phyloP scores from a whole-genome alignment of 2,888 invertebrate genomes.

The Clusia tigrina region DNA sequence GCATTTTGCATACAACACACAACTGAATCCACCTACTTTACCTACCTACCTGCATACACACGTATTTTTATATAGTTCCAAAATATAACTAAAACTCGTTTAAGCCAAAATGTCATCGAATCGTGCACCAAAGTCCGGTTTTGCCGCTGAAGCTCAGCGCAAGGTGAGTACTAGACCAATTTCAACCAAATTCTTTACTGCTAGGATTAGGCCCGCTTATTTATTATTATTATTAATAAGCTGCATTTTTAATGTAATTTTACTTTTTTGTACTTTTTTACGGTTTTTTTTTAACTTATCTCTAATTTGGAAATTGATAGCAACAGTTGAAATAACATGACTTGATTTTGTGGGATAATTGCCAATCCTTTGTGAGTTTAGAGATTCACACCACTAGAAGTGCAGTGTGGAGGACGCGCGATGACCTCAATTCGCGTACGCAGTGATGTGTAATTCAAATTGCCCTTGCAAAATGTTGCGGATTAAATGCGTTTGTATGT shows the following conservation, averaged over 20 bases:
- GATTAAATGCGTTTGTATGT: neutral
- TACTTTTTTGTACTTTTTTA: neutral
- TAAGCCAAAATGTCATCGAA: constrained; percentile 61
- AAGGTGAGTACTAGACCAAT: constrained; percentile 74
- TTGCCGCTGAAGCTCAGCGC: constrained; percentile 94
- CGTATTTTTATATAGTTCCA: constrained; percentile 43
- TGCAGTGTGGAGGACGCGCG: neutral
- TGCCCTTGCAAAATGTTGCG: neutral
- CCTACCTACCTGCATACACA: constrained; percentile 20
- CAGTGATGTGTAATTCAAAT: constrained; percentile 17
- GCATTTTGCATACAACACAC: constrained; percentile 33
- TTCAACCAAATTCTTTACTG: too few relatives aligned
- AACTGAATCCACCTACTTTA: constrained; percentile 14
- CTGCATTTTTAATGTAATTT: too few relatives aligned
- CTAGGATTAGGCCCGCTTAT: too few relatives aligned
- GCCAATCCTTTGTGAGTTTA: too few relatives aligned
- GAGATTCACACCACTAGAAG: neutral
- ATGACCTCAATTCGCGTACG: constrained; percentile 20
- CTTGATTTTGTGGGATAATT: neutral
- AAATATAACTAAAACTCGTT: constrained; percentile 29
- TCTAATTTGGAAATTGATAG: neutral
- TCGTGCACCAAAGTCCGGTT: constrained; percentile 72
- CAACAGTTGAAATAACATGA: neutral
- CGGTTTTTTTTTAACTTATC: neutral
- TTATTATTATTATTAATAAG: too few relatives aligned